Conservation (phyloP, 1,140 invertebrate species). For the Drosophila repleta region DNA sequence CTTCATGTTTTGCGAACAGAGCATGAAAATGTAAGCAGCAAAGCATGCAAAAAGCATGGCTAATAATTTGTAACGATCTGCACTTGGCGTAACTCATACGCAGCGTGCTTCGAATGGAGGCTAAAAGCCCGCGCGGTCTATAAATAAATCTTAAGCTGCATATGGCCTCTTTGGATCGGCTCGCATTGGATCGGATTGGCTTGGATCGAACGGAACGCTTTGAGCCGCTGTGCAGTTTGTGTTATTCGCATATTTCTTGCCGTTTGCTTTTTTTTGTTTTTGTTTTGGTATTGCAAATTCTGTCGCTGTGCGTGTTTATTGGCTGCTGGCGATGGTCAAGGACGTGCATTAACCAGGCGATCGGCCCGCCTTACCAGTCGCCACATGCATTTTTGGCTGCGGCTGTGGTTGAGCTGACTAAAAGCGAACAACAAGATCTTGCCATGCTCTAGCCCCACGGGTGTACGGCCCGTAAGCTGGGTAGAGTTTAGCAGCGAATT, state of each 20-base stretch:
- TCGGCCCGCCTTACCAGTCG: constrained; percentile 5
- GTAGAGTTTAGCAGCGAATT: no score
- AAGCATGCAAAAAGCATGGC: constrained; percentile 1
- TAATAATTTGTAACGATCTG: constrained; percentile 46
- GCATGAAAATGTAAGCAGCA: not conserved
- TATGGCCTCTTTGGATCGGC: constrained; percentile 46
- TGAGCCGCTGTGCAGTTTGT: constrained; percentile 30
- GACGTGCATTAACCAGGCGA: constrained; percentile 69
- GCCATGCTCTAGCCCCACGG: not conserved
- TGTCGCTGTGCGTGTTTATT: constrained; percentile 5
- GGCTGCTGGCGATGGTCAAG: constrained; percentile 61
- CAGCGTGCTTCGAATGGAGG: constrained; percentile 76
- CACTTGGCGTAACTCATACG: constrained; percentile 78
- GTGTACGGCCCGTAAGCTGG: not conserved
- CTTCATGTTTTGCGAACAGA: not conserved
- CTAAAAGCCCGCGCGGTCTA: constrained; percentile 73
- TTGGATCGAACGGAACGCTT: not conserved
- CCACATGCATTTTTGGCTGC: constrained; percentile 29
- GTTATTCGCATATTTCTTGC: constrained; percentile 15
- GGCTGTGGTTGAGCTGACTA: not conserved
- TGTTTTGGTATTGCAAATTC: constrained; percentile 11
- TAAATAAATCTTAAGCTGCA: constrained; percentile 74
- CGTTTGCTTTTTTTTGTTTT: not conserved
- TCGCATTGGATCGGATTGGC: not conserved
- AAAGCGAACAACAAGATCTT: not conserved